Conservation (phyloP, 2,888 invertebrate genomes). For the Microplitis deprimator region DNA sequence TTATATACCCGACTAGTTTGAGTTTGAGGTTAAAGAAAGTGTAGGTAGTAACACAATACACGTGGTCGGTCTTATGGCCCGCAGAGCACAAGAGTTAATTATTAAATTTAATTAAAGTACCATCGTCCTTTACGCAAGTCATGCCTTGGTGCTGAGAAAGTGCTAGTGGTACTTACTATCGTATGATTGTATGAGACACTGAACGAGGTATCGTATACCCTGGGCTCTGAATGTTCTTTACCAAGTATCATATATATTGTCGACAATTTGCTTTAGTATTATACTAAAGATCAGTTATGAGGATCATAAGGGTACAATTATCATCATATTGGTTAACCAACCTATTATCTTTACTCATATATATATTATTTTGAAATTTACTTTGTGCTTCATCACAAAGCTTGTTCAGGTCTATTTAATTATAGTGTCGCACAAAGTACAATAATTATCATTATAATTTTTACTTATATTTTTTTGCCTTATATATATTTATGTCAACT, state of each 20-base stretch:
- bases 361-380: conserved; percentile 8
- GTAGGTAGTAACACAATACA: conserved; percentile 36
- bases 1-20: background rate
- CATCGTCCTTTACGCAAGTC: conserved; percentile 34
- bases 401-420: background rate
- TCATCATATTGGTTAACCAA: conserved; percentile 18
- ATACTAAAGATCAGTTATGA: conserved; percentile 20
- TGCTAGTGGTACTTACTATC: conserved; percentile 27
- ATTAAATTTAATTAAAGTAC: conserved; percentile 63
- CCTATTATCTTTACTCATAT: conserved; percentile 8
- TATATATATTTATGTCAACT: too few relatives aligned
- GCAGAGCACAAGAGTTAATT: conserved; percentile 55
- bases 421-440: too few relatives aligned
- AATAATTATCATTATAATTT: background rate
- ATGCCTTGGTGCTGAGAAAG: conserved; percentile 19
- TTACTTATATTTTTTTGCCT: too few relatives aligned
- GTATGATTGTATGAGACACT: conserved; percentile 6
- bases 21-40: conserved; percentile 1
- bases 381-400: background rate
- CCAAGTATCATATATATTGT: background rate
- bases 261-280: conserved; percentile 28
- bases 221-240: conserved; percentile 10
- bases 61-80: conserved; percentile 46
- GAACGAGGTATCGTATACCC: conserved; percentile 5
- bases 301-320: conserved; percentile 28